Base-by-base conservation (phyloP, 2,113 vertebrate genomes). In the Callipepla californica region DNA sequence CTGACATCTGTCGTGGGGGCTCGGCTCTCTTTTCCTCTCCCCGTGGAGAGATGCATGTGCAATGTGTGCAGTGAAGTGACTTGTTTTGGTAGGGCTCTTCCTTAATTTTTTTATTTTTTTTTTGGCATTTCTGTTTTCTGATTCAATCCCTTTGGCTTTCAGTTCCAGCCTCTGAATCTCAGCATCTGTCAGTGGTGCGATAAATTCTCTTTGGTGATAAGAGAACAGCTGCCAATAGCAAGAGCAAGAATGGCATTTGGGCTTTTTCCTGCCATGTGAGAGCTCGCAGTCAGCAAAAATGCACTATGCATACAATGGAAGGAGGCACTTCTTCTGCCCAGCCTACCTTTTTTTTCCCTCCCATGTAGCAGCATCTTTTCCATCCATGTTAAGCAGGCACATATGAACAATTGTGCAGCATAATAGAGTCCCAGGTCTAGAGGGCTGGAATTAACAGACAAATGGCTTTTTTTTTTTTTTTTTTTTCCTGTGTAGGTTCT, bases 121-220 rank as follows among this genome's bases (percentile, higher is more conserved):
- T 66, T 42, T 25, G 1, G 4, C 6, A 0, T 45, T 89, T 92
- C 89, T 95, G 34, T 67, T 83, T 92, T 70, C 85, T 36, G 61
- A 81, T 78, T 94, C 83, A 86, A 61, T 88, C 83, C 83, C 80
- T 92, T 91, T 96, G 95, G 95, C 91, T 95, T 88, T 78, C 87
- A 34, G 79, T 82, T 98, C 90, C 83, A 4, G 94, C 89, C 95
- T 96, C 93, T 96, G 96, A 96, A 96, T 97, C 92, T 97, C 96
- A 96, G 96, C 97, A 97, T 97, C 97, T 97, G 96, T 97, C 97
- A 96, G 85, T 95, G 92, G 96, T 89, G 93, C 66, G 28, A 93
- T 96, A 96, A 97, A 97, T 97, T 96, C 89, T 97, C 94, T 95
- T 95, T 92, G 96, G 96, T 96, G 96, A 85, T 96, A 91, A 55